phyloP scores from a whole-genome alignment of 2,797 vertebrate species.

The Channallabes apus region DNA sequence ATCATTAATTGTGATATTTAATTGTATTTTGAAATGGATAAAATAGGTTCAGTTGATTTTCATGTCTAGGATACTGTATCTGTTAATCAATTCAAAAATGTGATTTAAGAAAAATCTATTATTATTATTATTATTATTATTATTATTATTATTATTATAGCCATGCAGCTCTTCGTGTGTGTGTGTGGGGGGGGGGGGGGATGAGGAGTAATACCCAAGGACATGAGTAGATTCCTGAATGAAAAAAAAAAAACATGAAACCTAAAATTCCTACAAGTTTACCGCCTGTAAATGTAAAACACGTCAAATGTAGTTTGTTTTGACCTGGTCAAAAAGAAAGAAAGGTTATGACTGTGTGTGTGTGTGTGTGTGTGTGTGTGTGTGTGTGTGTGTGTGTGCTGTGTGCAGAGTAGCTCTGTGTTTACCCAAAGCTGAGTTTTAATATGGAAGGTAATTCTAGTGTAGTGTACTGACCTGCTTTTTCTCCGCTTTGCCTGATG shows the following conservation, averaged over 20 bases:
- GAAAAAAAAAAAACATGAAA: not conserved
- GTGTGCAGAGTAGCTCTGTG: not conserved
- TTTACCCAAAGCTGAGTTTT: slow-evolving; percentile 23
- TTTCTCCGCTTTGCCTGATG: slow-evolving; percentile 34
- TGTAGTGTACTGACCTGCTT: slow-evolving; percentile 41
- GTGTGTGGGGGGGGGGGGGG: too few relatives aligned
- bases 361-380: too few relatives aligned
- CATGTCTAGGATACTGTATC: too few relatives aligned
- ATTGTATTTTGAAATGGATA: too few relatives aligned
- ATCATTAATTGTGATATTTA: too few relatives aligned
- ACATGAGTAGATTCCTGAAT: not conserved
- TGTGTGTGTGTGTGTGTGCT: slow-evolving; percentile 9
- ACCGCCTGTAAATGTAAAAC: not conserved
- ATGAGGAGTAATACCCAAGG: not conserved
- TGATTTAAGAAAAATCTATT: too few relatives aligned
- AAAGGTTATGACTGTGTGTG: not conserved
- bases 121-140: too few relatives aligned
- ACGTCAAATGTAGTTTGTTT: not conserved
- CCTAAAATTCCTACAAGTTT: not conserved
- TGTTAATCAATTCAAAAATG: too few relatives aligned
- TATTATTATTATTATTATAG: too few relatives aligned
- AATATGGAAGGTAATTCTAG: slow-evolving; percentile 24
- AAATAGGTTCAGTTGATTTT: too few relatives aligned
- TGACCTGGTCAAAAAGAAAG: not conserved
- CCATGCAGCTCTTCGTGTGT: too few relatives aligned